Percentiles rank a stretch among this genome's conserved stretches.
phyloP scores from a whole-genome alignment of 2,888 invertebrate genomes.

The Noctua comes region DNA sequence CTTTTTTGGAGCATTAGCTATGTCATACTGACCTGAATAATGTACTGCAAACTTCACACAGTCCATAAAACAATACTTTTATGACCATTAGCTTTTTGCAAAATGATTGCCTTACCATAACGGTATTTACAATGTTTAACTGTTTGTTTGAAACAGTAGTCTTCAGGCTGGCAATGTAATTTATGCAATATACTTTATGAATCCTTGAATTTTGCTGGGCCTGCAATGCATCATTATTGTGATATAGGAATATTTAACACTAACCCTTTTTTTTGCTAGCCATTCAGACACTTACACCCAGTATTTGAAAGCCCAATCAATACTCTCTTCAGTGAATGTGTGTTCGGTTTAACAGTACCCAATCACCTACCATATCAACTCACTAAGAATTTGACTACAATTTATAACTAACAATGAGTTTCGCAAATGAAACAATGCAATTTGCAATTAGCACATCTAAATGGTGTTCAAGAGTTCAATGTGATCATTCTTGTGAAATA shows the following conservation, averaged over 20 bases:
- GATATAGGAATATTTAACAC: not conserved
- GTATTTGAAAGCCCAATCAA: not conserved
- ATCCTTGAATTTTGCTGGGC: not conserved
- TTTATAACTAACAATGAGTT: no score
- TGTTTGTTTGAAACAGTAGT: not conserved
- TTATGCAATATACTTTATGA: not conserved
- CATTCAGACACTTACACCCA: not conserved
- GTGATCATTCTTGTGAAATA: no score
- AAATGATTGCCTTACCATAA: slow-evolving; percentile 40
- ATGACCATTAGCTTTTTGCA: slow-evolving; percentile 26
- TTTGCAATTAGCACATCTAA: not conserved
- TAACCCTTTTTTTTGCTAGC: no score
- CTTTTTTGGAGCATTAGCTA: slow-evolving; percentile 14
- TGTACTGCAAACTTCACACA: slow-evolving; percentile 47
- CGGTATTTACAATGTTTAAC: slow-evolving; percentile 30
- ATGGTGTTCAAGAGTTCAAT: not conserved
- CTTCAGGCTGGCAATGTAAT: not conserved
- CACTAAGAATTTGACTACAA: not conserved
- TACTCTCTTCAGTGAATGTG: not conserved
- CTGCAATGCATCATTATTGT: not conserved
- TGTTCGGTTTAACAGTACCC: not conserved
- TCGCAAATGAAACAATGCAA: not conserved
- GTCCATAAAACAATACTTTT: slow-evolving; percentile 42
- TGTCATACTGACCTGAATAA: slow-evolving; percentile 49
- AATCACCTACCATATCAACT: no score